Base-by-base conservation (phyloP, 2,888 invertebrate species). In the Cristatella mucedo region DNA sequence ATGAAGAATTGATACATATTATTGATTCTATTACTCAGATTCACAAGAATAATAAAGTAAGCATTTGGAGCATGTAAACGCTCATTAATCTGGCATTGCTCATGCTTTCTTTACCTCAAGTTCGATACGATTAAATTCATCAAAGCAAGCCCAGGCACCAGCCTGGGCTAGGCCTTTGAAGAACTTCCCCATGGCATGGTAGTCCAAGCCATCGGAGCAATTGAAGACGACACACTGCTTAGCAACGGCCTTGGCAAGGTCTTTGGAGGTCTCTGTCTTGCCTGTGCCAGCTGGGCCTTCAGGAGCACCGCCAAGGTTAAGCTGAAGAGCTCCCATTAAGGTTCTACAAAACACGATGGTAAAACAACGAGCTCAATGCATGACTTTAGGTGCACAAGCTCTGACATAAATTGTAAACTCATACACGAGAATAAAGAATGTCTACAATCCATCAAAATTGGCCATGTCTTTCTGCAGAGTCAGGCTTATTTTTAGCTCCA, bases 211-310 rank as follows among this genome's bases (percentile, higher is more conserved):
- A 51, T 65, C 63, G 9, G 64, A 65, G 43, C 64, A 65, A 52
- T 64, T 65, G 48, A 65, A 65, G 31, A 65, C 64, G 13, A 65
- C 62, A 53, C 64, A 65, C 61, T 64, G 64, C 46, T 65, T 65
- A 19, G 63, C 64, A 2, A 64, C 61, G 29, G 63, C 62, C 48
- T 65, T 65, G 15, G 64, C 64, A 31, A 65, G 43, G 48, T 65
- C 64, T 46, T 65, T 65, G 21, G 59, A 63, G 3, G 64, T 65
- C 45, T 64, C 64, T 29, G 63, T 64, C 46, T 64, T 64, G 7
- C 64, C 64, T 4, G 63, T 64, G 2, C 64, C 64, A 7, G 64
- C 64, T 3, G 64, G 64, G 4, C 64, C 64, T 39, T 65, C 63
- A 9, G 64, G 64, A 7, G 63, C 63, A 11, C 63, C 64, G 7